These are phyloP conservation scores for Hydractinia symbiolongicarpus DNA, from an alignment of 30 jellyfish, hydroid and myxozoan genomes.

Conservation along the genomic window DNA sequence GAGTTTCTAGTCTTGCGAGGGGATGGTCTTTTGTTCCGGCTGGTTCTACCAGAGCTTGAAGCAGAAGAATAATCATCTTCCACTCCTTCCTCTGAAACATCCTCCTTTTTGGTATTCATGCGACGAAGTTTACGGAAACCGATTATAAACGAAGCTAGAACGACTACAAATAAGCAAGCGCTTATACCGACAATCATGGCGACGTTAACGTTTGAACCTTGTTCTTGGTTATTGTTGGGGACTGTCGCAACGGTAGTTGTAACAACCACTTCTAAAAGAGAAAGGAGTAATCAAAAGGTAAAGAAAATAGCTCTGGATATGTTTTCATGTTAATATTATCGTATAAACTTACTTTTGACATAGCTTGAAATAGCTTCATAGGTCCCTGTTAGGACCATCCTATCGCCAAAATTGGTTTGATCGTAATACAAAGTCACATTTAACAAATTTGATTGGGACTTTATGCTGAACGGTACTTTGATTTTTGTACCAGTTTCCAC, in stretches of 20 bases:
- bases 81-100: slow-evolving; percentile 42
- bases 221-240: background rate
- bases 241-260: background rate
- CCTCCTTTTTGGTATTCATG: slow-evolving; percentile 22
- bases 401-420: background rate
- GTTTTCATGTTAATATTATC: slow-evolving; percentile 21
- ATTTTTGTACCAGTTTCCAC: slow-evolving; percentile 48
- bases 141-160: slow-evolving; percentile 67
- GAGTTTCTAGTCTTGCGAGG: slow-evolving; percentile 41
- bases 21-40: slow-evolving; percentile 31
- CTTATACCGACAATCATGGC: slow-evolving; percentile 72
- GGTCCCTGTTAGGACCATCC: background rate
- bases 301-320: slow-evolving; percentile 5
- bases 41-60: slow-evolving; percentile 27
- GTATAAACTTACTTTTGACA: slow-evolving; percentile 32
- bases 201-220: slow-evolving; percentile 50
- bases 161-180: slow-evolving; percentile 62
- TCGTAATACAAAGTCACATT: slow-evolving; percentile 16
- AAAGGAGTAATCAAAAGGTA: background rate
- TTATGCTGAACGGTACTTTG: slow-evolving; percentile 48
- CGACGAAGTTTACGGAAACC: slow-evolving; percentile 53
- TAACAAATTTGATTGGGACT: slow-evolving; percentile 45
- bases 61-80: slow-evolving; percentile 36
- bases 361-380: background rate
- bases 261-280: background rate